A percentile compares a stretch with the other conserved stretches of the same genome.
phyloP scores from a whole-genome alignment of 2,797 vertebrate species.

The Acrossocheilus fasciatus region DNA sequence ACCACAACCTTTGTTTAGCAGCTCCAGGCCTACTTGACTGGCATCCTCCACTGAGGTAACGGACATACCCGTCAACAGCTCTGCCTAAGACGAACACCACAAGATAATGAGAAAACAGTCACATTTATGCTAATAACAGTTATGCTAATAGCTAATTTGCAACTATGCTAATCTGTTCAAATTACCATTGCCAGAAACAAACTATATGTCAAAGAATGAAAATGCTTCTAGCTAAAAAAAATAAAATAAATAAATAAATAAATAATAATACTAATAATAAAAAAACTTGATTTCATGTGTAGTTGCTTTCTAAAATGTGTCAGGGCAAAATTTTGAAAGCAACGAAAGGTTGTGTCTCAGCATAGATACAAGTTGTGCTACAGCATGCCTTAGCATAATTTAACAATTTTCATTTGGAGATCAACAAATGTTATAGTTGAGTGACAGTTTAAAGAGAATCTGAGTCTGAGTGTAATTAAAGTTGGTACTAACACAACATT shows the following conservation, averaged over 20 bases:
- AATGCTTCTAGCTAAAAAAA: not conserved
- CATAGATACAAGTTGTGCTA: not conserved
- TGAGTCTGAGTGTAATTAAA: not conserved
- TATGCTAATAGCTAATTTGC: not conserved
- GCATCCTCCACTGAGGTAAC: slow-evolving; percentile 83
- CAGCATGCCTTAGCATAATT: not conserved
- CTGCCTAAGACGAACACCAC: slow-evolving; percentile 80
- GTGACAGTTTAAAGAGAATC: not conserved
- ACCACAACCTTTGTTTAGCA: slow-evolving; percentile 85
- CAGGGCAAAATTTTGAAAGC: not conserved
- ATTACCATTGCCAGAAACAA: not conserved
- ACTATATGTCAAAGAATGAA: not conserved
- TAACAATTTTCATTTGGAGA: not conserved
- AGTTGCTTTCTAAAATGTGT: not conserved
- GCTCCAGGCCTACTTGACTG: slow-evolving; percentile 74
- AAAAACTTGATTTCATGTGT: not conserved
- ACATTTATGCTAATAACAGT: not conserved
- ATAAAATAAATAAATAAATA: no score
- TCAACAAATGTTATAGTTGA: not conserved
- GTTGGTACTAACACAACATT: not conserved
- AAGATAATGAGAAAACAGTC: slow-evolving; percentile 7
- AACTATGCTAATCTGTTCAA: not conserved
- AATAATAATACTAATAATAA: not conserved
- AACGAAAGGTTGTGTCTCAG: not conserved
- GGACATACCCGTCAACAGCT: slow-evolving; percentile 84